Evolutionary conservation across 2,113 vertebrate genomes (phyloP).

Genomic region (Anoura caudifer): DNA sequence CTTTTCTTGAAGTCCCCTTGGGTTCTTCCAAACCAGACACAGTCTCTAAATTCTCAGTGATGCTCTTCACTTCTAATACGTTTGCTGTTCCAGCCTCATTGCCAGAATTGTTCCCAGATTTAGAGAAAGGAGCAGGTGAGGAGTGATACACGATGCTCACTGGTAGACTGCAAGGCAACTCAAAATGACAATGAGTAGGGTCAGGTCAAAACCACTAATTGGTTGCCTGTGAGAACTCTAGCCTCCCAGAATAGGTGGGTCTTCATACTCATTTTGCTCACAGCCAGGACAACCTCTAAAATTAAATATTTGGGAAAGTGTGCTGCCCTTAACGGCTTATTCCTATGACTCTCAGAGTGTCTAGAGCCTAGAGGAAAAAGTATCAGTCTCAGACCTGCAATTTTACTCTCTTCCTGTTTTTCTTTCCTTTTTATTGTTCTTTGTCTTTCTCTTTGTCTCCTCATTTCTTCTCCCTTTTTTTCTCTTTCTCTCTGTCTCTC

Average conservation of each 20-base stretch:
- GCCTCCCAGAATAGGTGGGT: background rate
- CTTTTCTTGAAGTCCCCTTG: constrained; percentile 57
- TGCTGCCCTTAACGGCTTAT: background rate
- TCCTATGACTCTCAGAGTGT: background rate
- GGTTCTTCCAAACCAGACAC: constrained; percentile 49
- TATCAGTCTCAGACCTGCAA: background rate
- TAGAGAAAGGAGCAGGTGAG: background rate
- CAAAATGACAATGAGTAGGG: constrained; percentile 39
- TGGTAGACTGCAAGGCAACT: background rate
- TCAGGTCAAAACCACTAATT: background rate
- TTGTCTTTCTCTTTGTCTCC: background rate
- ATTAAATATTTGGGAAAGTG: background rate
- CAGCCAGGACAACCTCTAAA: background rate
- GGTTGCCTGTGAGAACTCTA: background rate
- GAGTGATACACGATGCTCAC: background rate
- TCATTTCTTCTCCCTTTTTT: background rate
- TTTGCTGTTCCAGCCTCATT: constrained; percentile 5
- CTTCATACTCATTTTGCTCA: background rate
- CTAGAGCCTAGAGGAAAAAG: background rate
- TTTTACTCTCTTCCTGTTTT: background rate
- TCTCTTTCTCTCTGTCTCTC: background rate
- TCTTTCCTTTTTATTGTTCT: background rate
- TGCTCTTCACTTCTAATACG: constrained; percentile 30
- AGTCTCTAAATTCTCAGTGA: constrained; percentile 39
- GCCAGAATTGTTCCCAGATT: background rate